Evolutionary conservation across 1,140 invertebrate species (phyloP).

Genomic region (Apis florea): DNA sequence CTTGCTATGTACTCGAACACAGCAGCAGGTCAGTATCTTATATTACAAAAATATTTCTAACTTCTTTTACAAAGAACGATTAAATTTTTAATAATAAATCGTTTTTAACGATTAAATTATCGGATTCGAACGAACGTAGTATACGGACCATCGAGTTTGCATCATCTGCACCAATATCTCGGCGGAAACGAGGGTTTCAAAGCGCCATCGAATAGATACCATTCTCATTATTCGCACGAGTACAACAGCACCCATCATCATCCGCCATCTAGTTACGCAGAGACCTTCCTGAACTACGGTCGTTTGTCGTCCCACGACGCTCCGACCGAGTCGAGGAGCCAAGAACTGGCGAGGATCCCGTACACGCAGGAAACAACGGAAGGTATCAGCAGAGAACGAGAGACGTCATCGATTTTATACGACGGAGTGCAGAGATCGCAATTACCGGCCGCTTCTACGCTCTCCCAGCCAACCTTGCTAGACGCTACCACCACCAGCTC

Average conservation of each 20-base stretch:
- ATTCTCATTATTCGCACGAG: slow-evolving; percentile 71
- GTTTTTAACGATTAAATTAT: slow-evolving; percentile 10
- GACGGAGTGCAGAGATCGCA: slow-evolving; percentile 66
- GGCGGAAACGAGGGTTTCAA: slow-evolving; percentile 76
- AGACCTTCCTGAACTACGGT: slow-evolving; percentile 76
- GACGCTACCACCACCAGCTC: slow-evolving; percentile 67
- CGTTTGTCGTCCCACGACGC: slow-evolving; percentile 72
- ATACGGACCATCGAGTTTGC: slow-evolving; percentile 73
- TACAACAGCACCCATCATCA: slow-evolving; percentile 68
- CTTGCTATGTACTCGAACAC: slow-evolving; percentile 73
- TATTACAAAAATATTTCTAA: too few relatives aligned
- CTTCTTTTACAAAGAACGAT: background rate
- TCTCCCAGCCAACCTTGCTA: slow-evolving; percentile 64
- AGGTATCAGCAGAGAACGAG: slow-evolving; percentile 62
- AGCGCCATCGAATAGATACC: slow-evolving; percentile 71
- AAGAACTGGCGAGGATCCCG: slow-evolving; percentile 62
- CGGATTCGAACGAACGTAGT: slow-evolving; percentile 58
- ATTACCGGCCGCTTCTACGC: slow-evolving; percentile 60
- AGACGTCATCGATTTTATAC: slow-evolving; percentile 54
- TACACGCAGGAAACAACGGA: slow-evolving; percentile 58
- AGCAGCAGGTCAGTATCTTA: slow-evolving; percentile 55
- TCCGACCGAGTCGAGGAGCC: slow-evolving; percentile 66
- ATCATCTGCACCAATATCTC: slow-evolving; percentile 77
- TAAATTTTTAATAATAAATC: too few relatives aligned
- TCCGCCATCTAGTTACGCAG: slow-evolving; percentile 68